phyloP scores from a whole-genome alignment of 2,113 vertebrate genomes.

The Setophaga coronata region DNA sequence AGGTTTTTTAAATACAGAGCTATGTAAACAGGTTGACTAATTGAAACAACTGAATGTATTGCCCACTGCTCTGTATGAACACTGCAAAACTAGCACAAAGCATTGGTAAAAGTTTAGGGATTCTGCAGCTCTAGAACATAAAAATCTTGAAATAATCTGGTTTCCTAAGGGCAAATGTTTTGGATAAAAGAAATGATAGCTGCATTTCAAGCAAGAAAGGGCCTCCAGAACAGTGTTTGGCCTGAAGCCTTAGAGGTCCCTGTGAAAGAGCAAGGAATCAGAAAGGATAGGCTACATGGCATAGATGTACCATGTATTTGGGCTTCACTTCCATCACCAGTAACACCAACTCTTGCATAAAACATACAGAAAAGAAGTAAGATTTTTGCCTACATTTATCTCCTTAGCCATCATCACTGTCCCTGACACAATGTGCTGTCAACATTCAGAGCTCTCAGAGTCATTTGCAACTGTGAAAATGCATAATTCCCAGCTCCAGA shows the following conservation, averaged over 20 bases:
- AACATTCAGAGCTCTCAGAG: neutral
- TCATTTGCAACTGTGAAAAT: neutral
- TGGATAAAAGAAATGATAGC: neutral
- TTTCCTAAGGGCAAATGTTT: neutral
- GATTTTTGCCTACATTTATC: neutral
- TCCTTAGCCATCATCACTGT: neutral
- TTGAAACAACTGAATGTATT: neutral
- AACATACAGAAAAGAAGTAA: neutral
- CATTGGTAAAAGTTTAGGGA: neutral
- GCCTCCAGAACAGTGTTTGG: neutral
- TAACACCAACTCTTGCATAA: neutral
- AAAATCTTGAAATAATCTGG: neutral
- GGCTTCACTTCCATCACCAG: neutral
- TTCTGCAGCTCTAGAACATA: neutral
- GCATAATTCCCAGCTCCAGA: neutral
- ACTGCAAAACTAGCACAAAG: neutral
- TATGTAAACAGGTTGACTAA: slow-evolving; percentile 59
- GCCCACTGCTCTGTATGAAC: neutral
- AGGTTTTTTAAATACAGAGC: slow-evolving; percentile 53
- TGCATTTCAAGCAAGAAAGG: neutral
- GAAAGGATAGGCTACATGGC: neutral
- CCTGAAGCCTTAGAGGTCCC: neutral
- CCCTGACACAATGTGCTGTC: neutral
- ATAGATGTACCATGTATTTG: neutral
- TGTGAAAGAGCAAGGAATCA: neutral